A percentile compares a stretch with the other conserved stretches of the same genome.
phyloP scores from a whole-genome alignment of 1,140 invertebrate species.

The Diorhabda carinulata region DNA sequence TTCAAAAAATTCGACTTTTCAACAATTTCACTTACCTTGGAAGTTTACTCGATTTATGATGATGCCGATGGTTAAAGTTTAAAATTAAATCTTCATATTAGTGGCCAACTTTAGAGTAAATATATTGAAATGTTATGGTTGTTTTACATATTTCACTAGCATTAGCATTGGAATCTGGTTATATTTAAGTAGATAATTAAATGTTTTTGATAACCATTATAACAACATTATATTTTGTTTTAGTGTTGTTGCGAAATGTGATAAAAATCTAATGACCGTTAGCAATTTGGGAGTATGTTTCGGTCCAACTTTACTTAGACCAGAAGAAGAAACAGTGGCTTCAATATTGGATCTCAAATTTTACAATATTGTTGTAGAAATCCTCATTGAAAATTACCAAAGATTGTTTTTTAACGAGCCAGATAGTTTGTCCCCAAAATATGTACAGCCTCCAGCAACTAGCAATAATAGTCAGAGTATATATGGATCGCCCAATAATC shows the following conservation, averaged over 20 bases:
- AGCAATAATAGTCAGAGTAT: constrained; percentile 21
- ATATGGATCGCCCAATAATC: constrained; percentile 29
- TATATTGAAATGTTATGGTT: too few relatives aligned
- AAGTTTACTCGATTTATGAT: too few relatives aligned
- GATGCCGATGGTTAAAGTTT: too few relatives aligned
- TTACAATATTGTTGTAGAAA: constrained; percentile 96
- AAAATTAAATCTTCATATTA: too few relatives aligned
- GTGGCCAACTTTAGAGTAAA: too few relatives aligned
- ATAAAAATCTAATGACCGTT: constrained; percentile 95
- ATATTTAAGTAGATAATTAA: too few relatives aligned
- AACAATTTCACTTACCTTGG: too few relatives aligned
- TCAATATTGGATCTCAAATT: constrained; percentile 99
- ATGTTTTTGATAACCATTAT: too few relatives aligned
- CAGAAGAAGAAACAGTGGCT: constrained; percentile 93
- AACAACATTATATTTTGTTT: constrained; percentile 28
- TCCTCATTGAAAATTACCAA: constrained; percentile 89
- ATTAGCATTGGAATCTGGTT: too few relatives aligned
- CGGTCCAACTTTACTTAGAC: constrained; percentile 91
- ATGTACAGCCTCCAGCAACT: constrained; percentile 9
- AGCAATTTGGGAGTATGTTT: constrained; percentile 98
- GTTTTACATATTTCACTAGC: too few relatives aligned
- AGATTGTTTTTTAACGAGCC: constrained; percentile 64
- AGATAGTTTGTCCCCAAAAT: constrained; percentile 28
- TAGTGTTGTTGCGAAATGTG: constrained; percentile 78
- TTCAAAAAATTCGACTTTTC: too few relatives aligned